Conservation (phyloP, 2,113 vertebrate species). For the Crotalus viridis region DNA sequence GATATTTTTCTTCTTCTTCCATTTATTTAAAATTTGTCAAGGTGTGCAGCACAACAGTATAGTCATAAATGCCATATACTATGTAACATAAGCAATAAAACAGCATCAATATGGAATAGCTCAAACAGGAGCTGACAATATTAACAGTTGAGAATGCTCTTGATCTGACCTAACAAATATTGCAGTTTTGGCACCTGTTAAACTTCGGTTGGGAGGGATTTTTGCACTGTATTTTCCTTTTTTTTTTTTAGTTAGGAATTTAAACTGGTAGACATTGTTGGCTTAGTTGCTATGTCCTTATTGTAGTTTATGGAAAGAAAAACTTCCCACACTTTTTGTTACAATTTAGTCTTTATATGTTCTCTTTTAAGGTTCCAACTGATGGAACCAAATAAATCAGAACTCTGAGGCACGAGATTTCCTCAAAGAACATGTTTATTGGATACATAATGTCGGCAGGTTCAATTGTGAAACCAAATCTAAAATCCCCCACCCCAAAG, state of each 20-base stretch:
- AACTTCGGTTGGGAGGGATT: background rate
- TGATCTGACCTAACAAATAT: background rate
- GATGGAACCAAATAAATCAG: too few species aligned
- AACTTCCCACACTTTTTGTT: background rate
- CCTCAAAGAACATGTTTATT: too few species aligned
- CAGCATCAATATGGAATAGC: background rate
- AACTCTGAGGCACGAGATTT: too few species aligned
- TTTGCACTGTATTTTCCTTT: background rate
- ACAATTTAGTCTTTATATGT: background rate
- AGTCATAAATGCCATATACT: background rate
- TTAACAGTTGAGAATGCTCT: background rate
- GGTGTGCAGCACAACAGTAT: background rate
- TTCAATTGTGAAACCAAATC: too few species aligned
- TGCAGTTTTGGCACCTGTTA: background rate
- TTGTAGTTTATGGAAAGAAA: background rate
- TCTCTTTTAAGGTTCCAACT: too few species aligned
- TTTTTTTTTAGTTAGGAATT: background rate
- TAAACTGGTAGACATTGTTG: background rate
- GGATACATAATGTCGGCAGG: too few species aligned
- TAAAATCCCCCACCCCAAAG: too few species aligned
- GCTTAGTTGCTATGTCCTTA: background rate
- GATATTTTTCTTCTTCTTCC: background rate
- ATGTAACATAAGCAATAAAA: background rate
- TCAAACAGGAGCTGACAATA: background rate
- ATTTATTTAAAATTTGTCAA: background rate